These are phyloP conservation scores for Bungarus multicinctus DNA, from an alignment of 2,113 vertebrate species.

Conservation along the genomic window DNA sequence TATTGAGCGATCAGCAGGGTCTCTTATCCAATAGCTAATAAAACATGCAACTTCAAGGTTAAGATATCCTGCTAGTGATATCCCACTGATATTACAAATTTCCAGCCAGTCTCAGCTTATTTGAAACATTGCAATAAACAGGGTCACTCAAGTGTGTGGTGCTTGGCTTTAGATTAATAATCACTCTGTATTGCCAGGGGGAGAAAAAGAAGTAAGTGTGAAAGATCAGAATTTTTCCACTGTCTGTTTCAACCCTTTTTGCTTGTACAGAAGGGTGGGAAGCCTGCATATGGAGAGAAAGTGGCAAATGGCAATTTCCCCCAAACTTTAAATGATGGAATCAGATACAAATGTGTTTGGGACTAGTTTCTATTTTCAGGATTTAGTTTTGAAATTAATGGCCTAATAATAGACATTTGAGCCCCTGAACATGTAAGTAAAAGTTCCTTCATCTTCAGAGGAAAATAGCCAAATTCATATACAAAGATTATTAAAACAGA, in stretches of 20 bases:
- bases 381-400: not conserved
- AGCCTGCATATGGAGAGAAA: not conserved
- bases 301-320: not conserved
- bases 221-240: not conserved
- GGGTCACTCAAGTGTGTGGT: not conserved
- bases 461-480: not conserved
- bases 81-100: not conserved
- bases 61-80: not conserved
- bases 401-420: not conserved
- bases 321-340: no score
- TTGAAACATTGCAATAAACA: not conserved
- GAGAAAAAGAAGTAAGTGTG: not conserved
- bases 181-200: not conserved
- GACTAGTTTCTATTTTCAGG: not conserved
- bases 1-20: conserved; percentile 11
- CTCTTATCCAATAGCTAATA: conserved; percentile 6
- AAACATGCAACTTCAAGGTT: not conserved
- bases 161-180: not conserved
- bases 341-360: not conserved
- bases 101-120: not conserved
- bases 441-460: not conserved
- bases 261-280: not conserved
- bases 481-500: not conserved
- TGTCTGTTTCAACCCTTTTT: not conserved
- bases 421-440: not conserved